These are phyloP conservation scores for Manis pentadactyla DNA, from an alignment of 2,797 vertebrate species.

Conservation along the genomic window DNA sequence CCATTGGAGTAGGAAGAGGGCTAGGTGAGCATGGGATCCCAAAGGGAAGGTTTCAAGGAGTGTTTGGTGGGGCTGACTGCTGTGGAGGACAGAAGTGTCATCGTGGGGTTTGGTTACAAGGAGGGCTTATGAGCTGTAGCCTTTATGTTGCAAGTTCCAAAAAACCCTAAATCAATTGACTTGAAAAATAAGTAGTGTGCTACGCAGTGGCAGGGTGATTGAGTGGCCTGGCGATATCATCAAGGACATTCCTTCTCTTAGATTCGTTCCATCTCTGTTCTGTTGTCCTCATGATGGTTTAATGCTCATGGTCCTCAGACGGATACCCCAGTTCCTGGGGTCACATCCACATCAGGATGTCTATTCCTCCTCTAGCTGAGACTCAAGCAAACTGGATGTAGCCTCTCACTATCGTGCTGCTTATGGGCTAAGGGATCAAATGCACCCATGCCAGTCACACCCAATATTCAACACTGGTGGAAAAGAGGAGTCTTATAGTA, in stretches of 20 bases:
- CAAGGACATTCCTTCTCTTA: not conserved
- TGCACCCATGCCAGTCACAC: not conserved
- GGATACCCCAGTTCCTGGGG: not conserved
- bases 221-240: not conserved
- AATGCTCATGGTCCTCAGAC: not conserved
- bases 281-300: not conserved
- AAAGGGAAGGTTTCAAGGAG: not conserved
- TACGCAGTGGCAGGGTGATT: not conserved
- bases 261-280: not conserved
- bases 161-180: not conserved
- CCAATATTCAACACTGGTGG: not conserved
- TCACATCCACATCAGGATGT: not conserved
- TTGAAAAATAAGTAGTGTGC: constrained; percentile 40
- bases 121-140: not conserved
- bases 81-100: not conserved
- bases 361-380: not conserved
- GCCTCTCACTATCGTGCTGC: not conserved
- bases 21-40: not conserved
- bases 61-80: not conserved
- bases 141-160: constrained; percentile 29
- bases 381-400: not conserved
- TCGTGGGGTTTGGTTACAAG: not conserved
- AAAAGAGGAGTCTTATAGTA: not conserved
- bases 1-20: not conserved
- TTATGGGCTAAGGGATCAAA: not conserved